Conservation (phyloP, 1,140 invertebrate genomes). For the Scylla paramamosain region DNA sequence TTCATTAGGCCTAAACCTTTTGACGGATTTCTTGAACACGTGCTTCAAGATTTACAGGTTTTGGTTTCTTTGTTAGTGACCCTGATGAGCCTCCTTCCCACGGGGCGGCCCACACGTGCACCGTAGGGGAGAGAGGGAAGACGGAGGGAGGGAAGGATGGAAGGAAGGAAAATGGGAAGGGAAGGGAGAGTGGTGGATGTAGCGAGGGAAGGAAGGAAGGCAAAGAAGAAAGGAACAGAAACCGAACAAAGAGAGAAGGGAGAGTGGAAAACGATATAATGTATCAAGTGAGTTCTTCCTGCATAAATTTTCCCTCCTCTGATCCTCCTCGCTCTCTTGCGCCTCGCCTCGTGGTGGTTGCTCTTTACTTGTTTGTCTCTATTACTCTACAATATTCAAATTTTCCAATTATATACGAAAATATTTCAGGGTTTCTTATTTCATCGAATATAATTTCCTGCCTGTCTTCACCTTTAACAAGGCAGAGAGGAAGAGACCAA, state of each 20-base stretch:
- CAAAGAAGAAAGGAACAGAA: background rate
- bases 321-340: background rate
- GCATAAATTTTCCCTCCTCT: background rate
- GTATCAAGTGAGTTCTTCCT: background rate
- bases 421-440: too few species aligned
- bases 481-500: too few species aligned
- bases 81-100: background rate
- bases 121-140: background rate
- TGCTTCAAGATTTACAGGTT: background rate
- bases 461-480: too few species aligned
- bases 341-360: background rate
- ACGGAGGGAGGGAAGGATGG: background rate
- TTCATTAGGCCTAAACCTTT: background rate
- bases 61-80: background rate
- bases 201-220: background rate
- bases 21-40: background rate
- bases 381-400: background rate
- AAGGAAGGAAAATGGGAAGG: background rate
- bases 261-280: constrained; percentile 5
- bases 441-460: too few species aligned
- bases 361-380: background rate
- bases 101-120: background rate
- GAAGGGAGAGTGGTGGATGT: background rate
- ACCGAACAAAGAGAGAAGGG: background rate
- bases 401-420: too few species aligned